Evolutionary conservation across 2,113 vertebrate genomes (phyloP), one percentile per base, ranked within the genome.

Genomic region (Corvus hawaiiensis): DNA sequence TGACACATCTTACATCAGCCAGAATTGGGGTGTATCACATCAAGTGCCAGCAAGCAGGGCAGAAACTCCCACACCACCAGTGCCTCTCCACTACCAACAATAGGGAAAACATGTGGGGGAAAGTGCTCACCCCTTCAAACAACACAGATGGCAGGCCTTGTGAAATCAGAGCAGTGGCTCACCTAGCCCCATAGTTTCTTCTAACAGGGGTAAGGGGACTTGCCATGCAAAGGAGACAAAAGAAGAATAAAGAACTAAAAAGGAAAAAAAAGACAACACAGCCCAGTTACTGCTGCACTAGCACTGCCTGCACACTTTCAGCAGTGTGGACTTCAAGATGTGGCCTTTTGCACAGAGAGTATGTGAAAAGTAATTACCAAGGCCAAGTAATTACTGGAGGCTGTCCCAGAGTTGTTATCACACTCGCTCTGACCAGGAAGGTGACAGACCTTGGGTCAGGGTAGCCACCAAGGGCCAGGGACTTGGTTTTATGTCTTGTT

Each of bases 31-130:
- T 13, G 15, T 26, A 26, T 13, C 22, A 11, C 46, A 71, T 20
- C 55, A 61, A 30, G 32, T 20, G 52, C 43, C 71, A 83, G 66
- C 14, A 79, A 69, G 61, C 35, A 58, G n/a, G 20, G 46, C 37
- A 88, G 37, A n/a, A 82, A 64, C 10, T 81, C 12, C 26, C 33
- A 84, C 8, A 44, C 6, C 39, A 54, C 27, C 26, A 62, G 12
- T 30, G 49, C 41, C 69, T 84, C n/a, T 23, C n/a, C 21, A 37
- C 33, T 7, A 73, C 27, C 64, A 81, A 52, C 2, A 6, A 24
- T 2, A 5, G 21, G 26, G 48, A 58, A 86, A 90, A 72, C 17
- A 7, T 0, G 0, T 3, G 2, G 19, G 32, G 14, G 17, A 56
- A 67, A 52, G 39, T 19, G 41, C 39, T 84, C 7, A 17, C 12